phyloP scores from a whole-genome alignment of 1,140 invertebrate species.

The Parasteatoda tepidariorum region DNA sequence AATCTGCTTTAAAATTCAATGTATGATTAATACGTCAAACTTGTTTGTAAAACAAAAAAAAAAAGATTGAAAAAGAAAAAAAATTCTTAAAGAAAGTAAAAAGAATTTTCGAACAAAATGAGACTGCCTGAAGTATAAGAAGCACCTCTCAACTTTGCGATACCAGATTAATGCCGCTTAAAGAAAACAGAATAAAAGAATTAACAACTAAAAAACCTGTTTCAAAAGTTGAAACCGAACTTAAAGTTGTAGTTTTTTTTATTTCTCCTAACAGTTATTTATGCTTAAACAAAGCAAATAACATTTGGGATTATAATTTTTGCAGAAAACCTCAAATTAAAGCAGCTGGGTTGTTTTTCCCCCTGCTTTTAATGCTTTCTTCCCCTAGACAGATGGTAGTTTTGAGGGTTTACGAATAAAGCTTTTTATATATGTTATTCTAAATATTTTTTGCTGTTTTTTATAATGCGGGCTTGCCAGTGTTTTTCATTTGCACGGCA shows the following conservation, averaged over 20 bases:
- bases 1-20: not conserved
- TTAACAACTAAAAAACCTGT: conserved; percentile 1
- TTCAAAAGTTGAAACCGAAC: conserved; percentile 51
- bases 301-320: conserved; percentile 61
- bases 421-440: conserved; percentile 59
- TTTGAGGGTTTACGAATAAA: conserved; percentile 59
- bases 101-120: not conserved
- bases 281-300: conserved; percentile 56
- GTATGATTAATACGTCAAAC: not conserved
- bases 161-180: not conserved
- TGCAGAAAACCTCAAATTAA: conserved; percentile 61
- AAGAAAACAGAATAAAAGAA: not conserved
- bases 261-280: conserved; percentile 41
- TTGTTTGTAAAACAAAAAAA: not conserved
- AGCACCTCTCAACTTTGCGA: not conserved
- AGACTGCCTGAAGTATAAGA: not conserved
- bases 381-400: conserved; percentile 41
- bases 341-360: conserved; percentile 40
- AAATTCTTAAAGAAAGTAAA: not conserved
- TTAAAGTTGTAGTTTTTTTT: conserved; percentile 44
- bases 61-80: not conserved
- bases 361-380: conserved; percentile 13
- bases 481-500: conserved; percentile 58
- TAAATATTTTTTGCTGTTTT: conserved; percentile 39
- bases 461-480: conserved; percentile 57